These are phyloP conservation scores for Sebastolobus alascanus DNA, from an alignment of 2,797 vertebrate genomes.

Conservation along the genomic window DNA sequence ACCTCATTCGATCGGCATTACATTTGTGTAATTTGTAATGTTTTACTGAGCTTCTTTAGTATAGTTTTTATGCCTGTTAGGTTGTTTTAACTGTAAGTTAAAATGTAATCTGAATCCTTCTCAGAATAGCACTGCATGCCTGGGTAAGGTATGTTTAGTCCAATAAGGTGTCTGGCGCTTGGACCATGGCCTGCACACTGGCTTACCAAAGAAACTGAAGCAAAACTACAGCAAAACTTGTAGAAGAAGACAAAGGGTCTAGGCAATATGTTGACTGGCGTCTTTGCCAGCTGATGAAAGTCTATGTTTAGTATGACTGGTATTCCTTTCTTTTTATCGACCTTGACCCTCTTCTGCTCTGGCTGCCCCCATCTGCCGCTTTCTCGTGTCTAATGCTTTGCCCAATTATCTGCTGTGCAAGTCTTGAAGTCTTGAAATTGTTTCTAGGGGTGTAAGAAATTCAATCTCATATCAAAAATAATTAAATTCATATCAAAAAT, in stretches of 20 bases:
- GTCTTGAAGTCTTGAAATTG: not conserved
- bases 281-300: slow-evolving; percentile 17
- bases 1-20: not conserved
- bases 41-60: not conserved
- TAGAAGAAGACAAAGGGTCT: not conserved
- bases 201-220: slow-evolving; percentile 2
- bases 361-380: not conserved
- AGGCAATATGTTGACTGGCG: not conserved
- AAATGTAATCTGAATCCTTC: slow-evolving; percentile 28
- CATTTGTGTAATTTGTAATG: not conserved
- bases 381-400: not conserved
- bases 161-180: not conserved
- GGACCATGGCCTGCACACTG: not conserved
- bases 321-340: slow-evolving; percentile 38
- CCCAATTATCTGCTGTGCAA: not conserved
- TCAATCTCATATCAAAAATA: no score
- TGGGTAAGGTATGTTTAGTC: slow-evolving; percentile 44
- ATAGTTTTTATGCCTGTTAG: not conserved
- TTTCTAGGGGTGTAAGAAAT: not conserved
- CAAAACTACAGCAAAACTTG: not conserved
- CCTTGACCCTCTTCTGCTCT: slow-evolving; percentile 23
- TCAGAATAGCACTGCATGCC: slow-evolving; percentile 52
- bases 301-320: slow-evolving; percentile 60
- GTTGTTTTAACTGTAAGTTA: slow-evolving; percentile 25
- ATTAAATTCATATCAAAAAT: no score